Evolutionary conservation across 2,888 invertebrate species (phyloP), one percentile per base, ranked within the genome.

Genomic region (Hyposoter didymator): DNA sequence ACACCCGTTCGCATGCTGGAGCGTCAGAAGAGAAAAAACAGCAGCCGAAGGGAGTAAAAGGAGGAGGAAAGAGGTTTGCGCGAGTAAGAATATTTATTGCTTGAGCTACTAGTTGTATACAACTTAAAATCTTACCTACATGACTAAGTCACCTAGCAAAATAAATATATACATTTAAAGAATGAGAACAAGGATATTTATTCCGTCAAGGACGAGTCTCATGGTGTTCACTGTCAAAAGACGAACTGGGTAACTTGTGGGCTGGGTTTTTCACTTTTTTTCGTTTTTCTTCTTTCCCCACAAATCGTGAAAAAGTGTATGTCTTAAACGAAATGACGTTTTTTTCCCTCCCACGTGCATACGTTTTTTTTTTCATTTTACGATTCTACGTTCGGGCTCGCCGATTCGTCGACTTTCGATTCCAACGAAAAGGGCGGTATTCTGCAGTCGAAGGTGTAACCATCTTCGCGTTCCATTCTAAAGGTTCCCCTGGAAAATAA

Each of bases 371-470:
- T 28, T 28, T 62, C n/a, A 28, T 69, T 39, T 90, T 86, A 91
- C 6, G 91, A 87, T 78, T 91, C 90, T 47, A 89, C 87, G 86
- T 93, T 91, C 17, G 93, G 90, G 1, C 94, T 92, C 47, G 94
- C 91, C 39, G 93, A 90, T 62, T 96, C 96, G 84, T 98, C 98
- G 17, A 97, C 96, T 94, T 99, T 99, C 91, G 99, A 99, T 94
- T 99, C 99, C 86, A 99, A 95, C 0, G 98, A 98, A 94, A 99
- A 99, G 0, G 99, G 99, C 59, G 99, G 99, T 92, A 99, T 99
- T 92, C 99, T 96, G 93, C 99, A 99, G 94, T 99, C 99, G 94
- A 99, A 99, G 0, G 98, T 97, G 93, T 98, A 98, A 2, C 99
- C 99, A 94, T 99, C 99, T 94, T 99, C 98, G 84, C 99, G 96